phyloP scores from a whole-genome alignment of 1,140 invertebrate species.

The Eupristina koningsbergeri region DNA sequence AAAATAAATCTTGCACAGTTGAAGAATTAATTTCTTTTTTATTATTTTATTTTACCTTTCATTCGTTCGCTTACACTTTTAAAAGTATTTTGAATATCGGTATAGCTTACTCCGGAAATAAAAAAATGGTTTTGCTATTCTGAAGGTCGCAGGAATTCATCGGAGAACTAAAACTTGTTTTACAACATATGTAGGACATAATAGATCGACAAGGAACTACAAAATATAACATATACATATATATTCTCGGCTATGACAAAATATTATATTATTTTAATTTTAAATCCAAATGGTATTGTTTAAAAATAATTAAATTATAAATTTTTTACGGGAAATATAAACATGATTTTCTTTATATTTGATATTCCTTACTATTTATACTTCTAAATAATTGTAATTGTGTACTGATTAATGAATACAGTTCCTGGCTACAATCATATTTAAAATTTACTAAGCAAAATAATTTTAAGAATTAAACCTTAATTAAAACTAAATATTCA shows the following conservation, averaged over 20 bases:
- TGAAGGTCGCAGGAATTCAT: constrained; percentile 47
- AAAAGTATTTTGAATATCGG: constrained; percentile 3
- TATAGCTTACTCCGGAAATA: constrained; percentile 24
- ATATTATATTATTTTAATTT: background rate
- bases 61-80: background rate
- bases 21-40: background rate
- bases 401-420: too few species aligned
- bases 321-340: too few species aligned
- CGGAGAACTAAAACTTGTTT: constrained; percentile 39
- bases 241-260: background rate
- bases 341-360: too few species aligned
- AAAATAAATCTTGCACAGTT: background rate
- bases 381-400: too few species aligned
- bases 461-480: too few species aligned
- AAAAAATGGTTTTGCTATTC: constrained; percentile 46
- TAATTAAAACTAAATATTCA: too few species aligned
- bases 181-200: constrained; percentile 38
- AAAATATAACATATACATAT: background rate
- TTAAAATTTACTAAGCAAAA: too few species aligned
- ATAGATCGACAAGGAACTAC: background rate
- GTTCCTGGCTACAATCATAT: too few species aligned
- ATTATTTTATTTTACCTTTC: constrained; percentile 15
- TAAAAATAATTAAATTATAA: too few species aligned
- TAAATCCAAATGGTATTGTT: too few species aligned
- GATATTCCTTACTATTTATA: too few species aligned